Evolutionary conservation across 2,888 invertebrate genomes (phyloP).

Genomic region (Isotomurus palustris): DNA sequence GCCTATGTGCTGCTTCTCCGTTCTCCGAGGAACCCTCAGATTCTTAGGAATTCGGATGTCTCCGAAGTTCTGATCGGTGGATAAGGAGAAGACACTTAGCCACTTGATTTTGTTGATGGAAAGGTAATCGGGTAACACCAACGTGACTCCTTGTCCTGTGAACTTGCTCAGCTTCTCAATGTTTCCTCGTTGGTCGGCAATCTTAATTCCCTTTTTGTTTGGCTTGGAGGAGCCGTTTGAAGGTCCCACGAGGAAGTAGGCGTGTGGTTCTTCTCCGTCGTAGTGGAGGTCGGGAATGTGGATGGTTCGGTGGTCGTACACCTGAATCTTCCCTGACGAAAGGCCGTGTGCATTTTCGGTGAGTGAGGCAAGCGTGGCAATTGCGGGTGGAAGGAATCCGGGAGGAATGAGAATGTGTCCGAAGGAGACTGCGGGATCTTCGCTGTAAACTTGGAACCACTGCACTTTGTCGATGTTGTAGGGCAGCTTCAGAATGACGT

Average conservation of each 20-base stretch:
- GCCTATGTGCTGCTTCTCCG: too few species aligned
- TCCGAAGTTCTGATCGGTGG: too few species aligned
- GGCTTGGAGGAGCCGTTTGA: background rate
- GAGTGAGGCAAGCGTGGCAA: background rate
- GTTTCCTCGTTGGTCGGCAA: background rate
- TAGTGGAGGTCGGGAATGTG: conserved; percentile 3
- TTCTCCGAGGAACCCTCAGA: too few species aligned
- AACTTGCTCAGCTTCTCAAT: background rate
- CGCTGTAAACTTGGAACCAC: background rate
- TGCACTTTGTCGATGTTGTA: background rate
- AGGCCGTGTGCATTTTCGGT: conserved; percentile 3
- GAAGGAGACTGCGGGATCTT: background rate
- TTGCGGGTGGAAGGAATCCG: background rate
- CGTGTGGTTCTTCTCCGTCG: conserved; percentile 21
- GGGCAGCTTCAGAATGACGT: background rate
- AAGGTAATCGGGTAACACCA: too few species aligned
- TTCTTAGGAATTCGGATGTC: too few species aligned
- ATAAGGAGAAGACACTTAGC: too few species aligned
- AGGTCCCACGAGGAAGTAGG: conserved; percentile 3
- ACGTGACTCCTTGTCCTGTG: background rate
- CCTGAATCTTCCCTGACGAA: background rate
- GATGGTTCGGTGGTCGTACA: conserved; percentile 1
- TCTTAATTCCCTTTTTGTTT: background rate
- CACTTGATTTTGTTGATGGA: too few species aligned
- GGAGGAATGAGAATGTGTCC: background rate